A percentile compares a stretch with the other conserved stretches of the same genome.
Evolutionary conservation across 2,113 vertebrate species (phyloP).

Genomic region (Nerophis ophidion): DNA sequence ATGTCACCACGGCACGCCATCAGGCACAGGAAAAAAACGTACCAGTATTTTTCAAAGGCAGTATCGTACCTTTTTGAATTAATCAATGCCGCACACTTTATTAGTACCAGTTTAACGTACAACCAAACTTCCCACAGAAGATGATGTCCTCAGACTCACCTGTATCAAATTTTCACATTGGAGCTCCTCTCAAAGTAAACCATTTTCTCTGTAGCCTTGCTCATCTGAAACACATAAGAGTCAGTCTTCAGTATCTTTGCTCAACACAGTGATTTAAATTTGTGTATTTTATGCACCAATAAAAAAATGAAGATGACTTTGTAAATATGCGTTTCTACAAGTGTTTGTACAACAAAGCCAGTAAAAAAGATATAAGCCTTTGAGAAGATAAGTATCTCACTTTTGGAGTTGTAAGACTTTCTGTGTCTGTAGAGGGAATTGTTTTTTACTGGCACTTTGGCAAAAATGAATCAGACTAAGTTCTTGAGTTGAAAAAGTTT

Average conservation of each 20-base stretch:
- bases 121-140: background rate
- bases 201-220: conserved; percentile 19
- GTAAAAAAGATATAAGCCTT: conserved; percentile 3
- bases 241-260: conserved; percentile 12
- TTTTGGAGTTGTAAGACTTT: conserved; percentile 2
- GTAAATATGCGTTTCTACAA: conserved; percentile 5
- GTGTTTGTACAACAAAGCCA: conserved; percentile 1
- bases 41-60: too few relatives aligned
- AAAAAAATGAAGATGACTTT: conserved; percentile 24
- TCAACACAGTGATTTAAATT: conserved; percentile 28
- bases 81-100: too few relatives aligned
- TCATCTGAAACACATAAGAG: conserved; percentile 64
- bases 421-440: background rate
- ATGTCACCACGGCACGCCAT: too few relatives aligned
- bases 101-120: too few relatives aligned
- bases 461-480: conserved; percentile 9
- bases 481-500: conserved; percentile 4
- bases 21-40: too few relatives aligned
- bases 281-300: conserved; percentile 30
- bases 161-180: conserved; percentile 32
- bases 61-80: too few relatives aligned
- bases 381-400: background rate
- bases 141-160: conserved; percentile 47
- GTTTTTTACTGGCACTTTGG: background rate
- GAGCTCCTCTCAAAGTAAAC: conserved; percentile 31